Evolutionary conservation across 2,113 vertebrate genomes (phyloP).

Genomic region (Notechis scutatus): DNA sequence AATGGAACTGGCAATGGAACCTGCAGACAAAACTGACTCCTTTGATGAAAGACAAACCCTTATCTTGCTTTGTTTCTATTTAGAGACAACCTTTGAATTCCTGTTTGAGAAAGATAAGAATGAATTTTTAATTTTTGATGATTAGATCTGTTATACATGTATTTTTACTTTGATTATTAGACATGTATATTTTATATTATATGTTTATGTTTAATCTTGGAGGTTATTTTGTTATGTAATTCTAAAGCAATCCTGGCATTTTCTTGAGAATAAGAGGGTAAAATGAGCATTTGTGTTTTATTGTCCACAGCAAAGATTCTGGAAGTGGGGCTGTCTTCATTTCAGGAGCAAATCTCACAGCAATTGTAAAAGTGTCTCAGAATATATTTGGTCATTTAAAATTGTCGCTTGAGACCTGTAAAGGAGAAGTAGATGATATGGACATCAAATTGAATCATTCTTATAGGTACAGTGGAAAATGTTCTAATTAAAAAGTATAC

Average conservation of each 20-base stretch:
- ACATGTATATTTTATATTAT: neutral
- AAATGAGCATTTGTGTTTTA: slow-evolving; percentile 24
- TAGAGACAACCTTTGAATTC: no score
- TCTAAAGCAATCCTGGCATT: neutral
- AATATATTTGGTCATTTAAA: slow-evolving; percentile 17
- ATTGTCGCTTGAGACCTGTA: slow-evolving; percentile 62
- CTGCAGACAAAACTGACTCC: no score
- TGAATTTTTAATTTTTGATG: no score
- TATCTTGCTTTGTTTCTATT: no score
- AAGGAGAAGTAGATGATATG: slow-evolving; percentile 30
- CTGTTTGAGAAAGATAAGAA: no score
- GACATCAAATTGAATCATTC: slow-evolving; percentile 45
- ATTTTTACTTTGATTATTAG: neutral
- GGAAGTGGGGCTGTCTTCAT: slow-evolving; percentile 61
- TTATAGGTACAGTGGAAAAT: slow-evolving; percentile 47
- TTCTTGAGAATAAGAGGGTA: neutral
- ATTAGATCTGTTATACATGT: no score
- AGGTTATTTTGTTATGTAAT: neutral
- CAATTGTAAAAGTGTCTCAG: slow-evolving; percentile 42
- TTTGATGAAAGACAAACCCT: no score
- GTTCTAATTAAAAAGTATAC: neutral
- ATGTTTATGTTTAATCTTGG: neutral
- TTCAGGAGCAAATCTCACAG: slow-evolving; percentile 60
- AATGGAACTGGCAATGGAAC: no score
- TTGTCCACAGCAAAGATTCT: slow-evolving; percentile 56